A percentile compares a stretch with the other conserved stretches of the same genome.
These are phyloP conservation scores for Drosophila nasuta DNA, from an alignment of 1,140 invertebrate species.

Conservation along the genomic window DNA sequence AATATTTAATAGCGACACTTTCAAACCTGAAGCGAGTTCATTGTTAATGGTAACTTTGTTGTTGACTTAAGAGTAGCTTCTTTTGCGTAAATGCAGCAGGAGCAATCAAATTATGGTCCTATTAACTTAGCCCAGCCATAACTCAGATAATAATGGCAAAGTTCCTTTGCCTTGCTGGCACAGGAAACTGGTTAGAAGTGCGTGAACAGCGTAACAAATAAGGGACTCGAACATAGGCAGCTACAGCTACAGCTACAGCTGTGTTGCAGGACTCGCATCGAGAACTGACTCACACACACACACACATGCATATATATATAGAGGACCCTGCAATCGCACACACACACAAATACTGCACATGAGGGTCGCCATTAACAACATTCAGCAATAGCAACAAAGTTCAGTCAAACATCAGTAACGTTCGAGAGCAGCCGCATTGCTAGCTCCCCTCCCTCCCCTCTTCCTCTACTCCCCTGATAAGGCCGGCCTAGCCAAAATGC, in stretches of 20 bases:
- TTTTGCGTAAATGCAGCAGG: not conserved
- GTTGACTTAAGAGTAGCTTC: not conserved
- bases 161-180: not conserved
- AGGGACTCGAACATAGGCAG: conserved; percentile 15
- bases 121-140: conserved; percentile 33
- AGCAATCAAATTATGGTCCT: conserved; percentile 21
- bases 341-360: not conserved
- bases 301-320: not conserved
- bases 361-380: conserved; percentile 53
- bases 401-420: conserved; percentile 75
- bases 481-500: conserved; percentile 62
- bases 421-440: conserved; percentile 44
- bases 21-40: not conserved
- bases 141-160: conserved; percentile 30
- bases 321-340: not conserved
- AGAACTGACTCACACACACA: conserved; percentile 5
- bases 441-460: conserved; percentile 4
- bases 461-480: conserved; percentile 6
- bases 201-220: conserved; percentile 45
- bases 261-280: conserved; percentile 1
- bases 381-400: conserved; percentile 66
- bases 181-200: conserved; percentile 36
- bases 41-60: not conserved
- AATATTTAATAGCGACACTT: too few species aligned
- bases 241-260: not conserved